Evolutionary conservation across 2,113 vertebrate species (phyloP), one percentile per base, ranked within the genome.

Genomic region (Oryzias celebensis): DNA sequence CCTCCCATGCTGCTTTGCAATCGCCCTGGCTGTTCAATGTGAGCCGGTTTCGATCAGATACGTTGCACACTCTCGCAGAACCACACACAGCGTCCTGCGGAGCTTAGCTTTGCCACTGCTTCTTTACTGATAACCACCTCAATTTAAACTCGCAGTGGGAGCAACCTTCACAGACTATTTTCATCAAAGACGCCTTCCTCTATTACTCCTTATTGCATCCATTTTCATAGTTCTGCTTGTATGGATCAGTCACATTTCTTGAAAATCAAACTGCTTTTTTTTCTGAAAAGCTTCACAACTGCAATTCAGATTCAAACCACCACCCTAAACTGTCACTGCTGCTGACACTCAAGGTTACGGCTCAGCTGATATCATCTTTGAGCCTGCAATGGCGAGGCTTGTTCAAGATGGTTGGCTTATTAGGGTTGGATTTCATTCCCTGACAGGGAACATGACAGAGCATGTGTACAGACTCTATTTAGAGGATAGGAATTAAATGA

Each of bases 81-180:
- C 53, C 50, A 28, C 56, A 47, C 45, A 56, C 66, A 51, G 14
- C n/a, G 14, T 58, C 73, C 70, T 26, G 60, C 68, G 68, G 58
- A 52, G 61, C 51, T 43, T 5, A 59, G 71, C 66, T 55, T 49
- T 71, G 66, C n/a, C 43, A 15, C 68, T 79, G 74, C 60, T 80
- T 75, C 76, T 79, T 82, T 62, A 75, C 54, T 51, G 68, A 87
- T 76, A 78, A 75, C 76, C 52, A 57, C n/a, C 65, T 51, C 77
- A 66, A 65, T 86, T 79, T 70, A 58, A 65, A 68, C 76, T 77
- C 78, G 48, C 77, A 73, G 77, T 48, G 20, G 71, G 77, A 53
- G 43, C 28, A 71, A 68, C 81, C 66, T 78, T 78, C 64, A 55
- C 43, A 73, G 52, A 56, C 31, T 43, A 17, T 47, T 15, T 48